These are phyloP conservation scores for Sinocyclocheilus anophthalmus DNA, from an alignment of 2,113 vertebrate genomes.

Conservation along the genomic window DNA sequence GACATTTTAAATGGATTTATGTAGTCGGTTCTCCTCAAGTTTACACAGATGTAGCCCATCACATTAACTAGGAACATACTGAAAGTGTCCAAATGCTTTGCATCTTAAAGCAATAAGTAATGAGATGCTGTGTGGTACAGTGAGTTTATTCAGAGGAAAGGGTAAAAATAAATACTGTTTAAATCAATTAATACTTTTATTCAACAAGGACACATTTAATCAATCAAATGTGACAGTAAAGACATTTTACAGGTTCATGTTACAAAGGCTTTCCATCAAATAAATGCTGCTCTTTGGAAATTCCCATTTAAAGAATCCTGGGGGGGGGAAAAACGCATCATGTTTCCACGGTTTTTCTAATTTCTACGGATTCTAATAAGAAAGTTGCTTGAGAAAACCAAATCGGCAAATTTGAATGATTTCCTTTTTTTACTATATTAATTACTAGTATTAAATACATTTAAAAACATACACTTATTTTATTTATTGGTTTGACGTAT, in stretches of 20 bases:
- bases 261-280: not conserved
- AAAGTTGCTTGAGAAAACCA: not conserved
- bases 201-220: not conserved
- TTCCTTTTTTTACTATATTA: no score
- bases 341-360: not conserved
- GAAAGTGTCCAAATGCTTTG: not conserved
- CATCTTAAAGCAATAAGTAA: not conserved
- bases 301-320: not conserved
- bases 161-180: not conserved
- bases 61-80: slow-evolving; percentile 1
- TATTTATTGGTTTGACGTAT: not conserved
- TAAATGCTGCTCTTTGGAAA: not conserved
- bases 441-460: no score
- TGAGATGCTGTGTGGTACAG: not conserved
- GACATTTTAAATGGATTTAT: slow-evolving; percentile 16
- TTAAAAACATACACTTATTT: no score
- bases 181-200: not conserved
- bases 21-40: not conserved
- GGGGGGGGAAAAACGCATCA: not conserved
- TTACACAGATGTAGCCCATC: slow-evolving; percentile 7
- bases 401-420: not conserved
- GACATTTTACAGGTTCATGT: not conserved
- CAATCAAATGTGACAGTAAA: not conserved
- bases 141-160: not conserved
- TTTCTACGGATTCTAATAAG: not conserved